Percentiles rank a stretch among this genome's conserved stretches.
These are phyloP conservation scores for Drosophila paranaensis DNA, from an alignment of 2,888 invertebrate species.

Conservation along the genomic window DNA sequence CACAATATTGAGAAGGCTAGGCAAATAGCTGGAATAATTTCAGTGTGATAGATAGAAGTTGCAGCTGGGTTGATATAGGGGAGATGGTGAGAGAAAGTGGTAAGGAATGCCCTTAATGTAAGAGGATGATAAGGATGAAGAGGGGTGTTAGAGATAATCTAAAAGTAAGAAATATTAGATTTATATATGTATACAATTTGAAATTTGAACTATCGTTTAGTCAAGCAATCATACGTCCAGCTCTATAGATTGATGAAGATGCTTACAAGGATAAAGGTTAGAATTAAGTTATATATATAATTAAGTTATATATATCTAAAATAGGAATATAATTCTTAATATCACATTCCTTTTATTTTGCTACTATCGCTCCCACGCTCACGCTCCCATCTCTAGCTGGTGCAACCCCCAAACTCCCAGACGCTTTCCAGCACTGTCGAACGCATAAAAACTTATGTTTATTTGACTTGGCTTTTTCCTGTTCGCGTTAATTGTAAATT, in stretches of 20 bases:
- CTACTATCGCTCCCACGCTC: conserved; percentile 1
- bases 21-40: not conserved
- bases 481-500: conserved; percentile 79
- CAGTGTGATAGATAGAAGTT: not conserved
- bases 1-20: not conserved
- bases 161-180: not conserved
- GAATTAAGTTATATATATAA: no score
- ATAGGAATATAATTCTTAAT: no score
- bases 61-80: not conserved
- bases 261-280: no score
- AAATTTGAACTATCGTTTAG: not conserved
- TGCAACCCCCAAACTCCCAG: conserved; percentile 50
- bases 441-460: conserved; percentile 80
- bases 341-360: no score
- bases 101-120: not conserved
- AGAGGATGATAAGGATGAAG: not conserved
- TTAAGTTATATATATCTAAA: no score
- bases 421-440: conserved; percentile 52
- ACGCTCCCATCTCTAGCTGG: conserved; percentile 43
- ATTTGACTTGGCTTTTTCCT: conserved; percentile 77
- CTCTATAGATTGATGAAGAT: not conserved
- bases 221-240: not conserved
- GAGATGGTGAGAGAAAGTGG: not conserved
- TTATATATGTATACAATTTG: not conserved
- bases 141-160: not conserved